Conservation (phyloP, 2,113 vertebrate species). For the Bufo gargarizans region DNA sequence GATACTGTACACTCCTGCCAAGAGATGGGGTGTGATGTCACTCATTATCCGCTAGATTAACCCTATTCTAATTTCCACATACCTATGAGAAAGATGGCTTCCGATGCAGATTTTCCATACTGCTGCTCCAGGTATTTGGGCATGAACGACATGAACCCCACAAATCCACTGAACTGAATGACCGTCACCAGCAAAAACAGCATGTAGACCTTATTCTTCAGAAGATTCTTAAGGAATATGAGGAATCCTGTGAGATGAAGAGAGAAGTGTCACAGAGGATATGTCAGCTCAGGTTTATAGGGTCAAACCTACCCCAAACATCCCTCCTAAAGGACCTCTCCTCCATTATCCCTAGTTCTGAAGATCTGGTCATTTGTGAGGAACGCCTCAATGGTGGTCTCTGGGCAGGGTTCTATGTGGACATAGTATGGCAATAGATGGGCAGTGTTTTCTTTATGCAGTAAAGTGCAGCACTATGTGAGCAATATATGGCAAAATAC, state of each 20-base stretch:
- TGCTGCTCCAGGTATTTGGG: conserved; percentile 95
- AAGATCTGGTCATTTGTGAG: too few relatives aligned
- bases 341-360: too few relatives aligned
- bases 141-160: conserved; percentile 85
- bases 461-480: too few relatives aligned
- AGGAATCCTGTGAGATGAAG: conserved; percentile 80
- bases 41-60: not conserved
- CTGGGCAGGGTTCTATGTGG: too few relatives aligned
- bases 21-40: conserved; percentile 31
- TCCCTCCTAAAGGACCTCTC: too few relatives aligned
- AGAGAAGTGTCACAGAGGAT: not conserved
- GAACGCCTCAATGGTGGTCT: too few relatives aligned
- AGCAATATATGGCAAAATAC: too few relatives aligned
- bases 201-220: conserved; percentile 80
- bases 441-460: too few relatives aligned
- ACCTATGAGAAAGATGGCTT: conserved; percentile 93
- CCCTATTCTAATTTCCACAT: conserved; percentile 45
- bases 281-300: too few relatives aligned
- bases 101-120: conserved; percentile 88
- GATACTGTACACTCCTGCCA: conserved; percentile 86
- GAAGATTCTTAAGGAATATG: conserved; percentile 80
- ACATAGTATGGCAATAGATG: too few relatives aligned
- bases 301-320: too few relatives aligned
- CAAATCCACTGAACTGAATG: conserved; percentile 82
- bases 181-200: conserved; percentile 81